Percentiles rank a stretch among this genome's conserved stretches.
phyloP scores from a whole-genome alignment of 2,888 invertebrate genomes.

The Chymomyza fuscimana region DNA sequence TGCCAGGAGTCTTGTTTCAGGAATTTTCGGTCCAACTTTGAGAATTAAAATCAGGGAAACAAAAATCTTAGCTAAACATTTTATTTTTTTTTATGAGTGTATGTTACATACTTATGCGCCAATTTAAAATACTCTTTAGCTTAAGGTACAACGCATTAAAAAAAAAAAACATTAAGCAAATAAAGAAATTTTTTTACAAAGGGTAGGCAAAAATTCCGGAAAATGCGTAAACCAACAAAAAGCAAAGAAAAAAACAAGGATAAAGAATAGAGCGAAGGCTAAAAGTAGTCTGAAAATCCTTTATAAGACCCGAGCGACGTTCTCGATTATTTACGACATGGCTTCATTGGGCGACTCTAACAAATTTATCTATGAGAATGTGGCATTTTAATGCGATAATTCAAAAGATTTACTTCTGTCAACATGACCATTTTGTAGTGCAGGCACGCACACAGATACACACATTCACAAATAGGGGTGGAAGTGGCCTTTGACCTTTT shows the following conservation, averaged over 20 bases:
- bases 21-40: too few species aligned
- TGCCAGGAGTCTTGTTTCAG: too few species aligned
- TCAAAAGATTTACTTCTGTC: constrained; percentile 79
- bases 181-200: background rate
- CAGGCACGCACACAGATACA: constrained; percentile 27
- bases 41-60: too few species aligned
- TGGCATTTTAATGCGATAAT: constrained; percentile 76
- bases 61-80: too few species aligned
- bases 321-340: constrained; percentile 71
- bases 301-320: constrained; percentile 68
- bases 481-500: constrained; percentile 70
- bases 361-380: constrained; percentile 63
- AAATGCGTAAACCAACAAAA: constrained; percentile 57
- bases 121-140: too few species aligned
- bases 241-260: constrained; percentile 22
- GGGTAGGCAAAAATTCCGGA: constrained; percentile 2
- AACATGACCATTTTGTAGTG: constrained; percentile 75
- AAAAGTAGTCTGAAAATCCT: constrained; percentile 55
- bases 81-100: too few species aligned
- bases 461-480: constrained; percentile 46
- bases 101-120: too few species aligned
- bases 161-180: background rate
- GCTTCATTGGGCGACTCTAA: constrained; percentile 64
- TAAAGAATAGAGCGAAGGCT: constrained; percentile 9
- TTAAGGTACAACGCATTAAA: too few species aligned